phyloP scores from a whole-genome alignment of 1,140 invertebrate species.

The Apolygus lucorum region DNA sequence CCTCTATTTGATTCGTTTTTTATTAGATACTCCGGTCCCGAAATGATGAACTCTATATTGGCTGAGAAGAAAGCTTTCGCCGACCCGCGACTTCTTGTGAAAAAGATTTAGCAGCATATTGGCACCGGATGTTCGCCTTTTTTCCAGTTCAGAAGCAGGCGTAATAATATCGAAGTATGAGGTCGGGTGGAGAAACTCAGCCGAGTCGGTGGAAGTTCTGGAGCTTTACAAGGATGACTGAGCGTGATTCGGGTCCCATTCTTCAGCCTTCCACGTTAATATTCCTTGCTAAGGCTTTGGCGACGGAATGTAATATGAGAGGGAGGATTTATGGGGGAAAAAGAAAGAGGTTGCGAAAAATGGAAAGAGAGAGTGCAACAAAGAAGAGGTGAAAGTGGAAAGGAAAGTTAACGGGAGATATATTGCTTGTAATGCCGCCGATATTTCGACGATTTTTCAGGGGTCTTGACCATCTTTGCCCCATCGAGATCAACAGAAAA shows the following conservation, averaged over 20 bases:
- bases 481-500: too few species aligned
- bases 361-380: not conserved
- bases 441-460: too few species aligned
- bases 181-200: not conserved
- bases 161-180: not conserved
- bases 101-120: too few species aligned
- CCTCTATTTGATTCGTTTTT: too few species aligned
- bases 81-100: too few species aligned
- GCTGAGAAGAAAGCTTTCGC: too few species aligned
- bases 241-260: conserved; percentile 5
- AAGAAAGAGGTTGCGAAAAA: not conserved
- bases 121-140: not conserved
- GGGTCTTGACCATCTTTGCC: too few species aligned
- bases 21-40: too few species aligned
- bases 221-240: not conserved
- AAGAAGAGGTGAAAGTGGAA: not conserved
- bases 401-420: not conserved
- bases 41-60: too few species aligned
- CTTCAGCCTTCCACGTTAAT: conserved; percentile 20
- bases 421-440: too few species aligned
- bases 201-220: not conserved
- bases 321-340: conserved; percentile 17
- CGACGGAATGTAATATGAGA: conserved; percentile 23
- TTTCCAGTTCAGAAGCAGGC: not conserved
- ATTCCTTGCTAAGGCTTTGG: conserved; percentile 14